Evolutionary conservation across 1,140 invertebrate species (phyloP).

Genomic region (Bathynomus jamesi): DNA sequence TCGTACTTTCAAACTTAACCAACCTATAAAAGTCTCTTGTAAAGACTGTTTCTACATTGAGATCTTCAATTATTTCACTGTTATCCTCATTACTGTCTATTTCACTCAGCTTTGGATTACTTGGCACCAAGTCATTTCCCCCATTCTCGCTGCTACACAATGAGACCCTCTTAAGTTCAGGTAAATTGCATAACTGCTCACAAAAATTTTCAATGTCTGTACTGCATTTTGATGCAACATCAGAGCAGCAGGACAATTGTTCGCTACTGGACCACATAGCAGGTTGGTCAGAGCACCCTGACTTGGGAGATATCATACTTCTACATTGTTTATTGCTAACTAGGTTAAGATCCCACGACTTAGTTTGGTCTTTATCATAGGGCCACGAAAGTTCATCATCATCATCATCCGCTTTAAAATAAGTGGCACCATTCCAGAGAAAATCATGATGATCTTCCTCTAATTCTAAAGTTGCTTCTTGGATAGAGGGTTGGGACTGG

Average conservation of each 20-base stretch:
- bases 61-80: conserved; percentile 39
- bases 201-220: conserved; percentile 35
- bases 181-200: conserved; percentile 40
- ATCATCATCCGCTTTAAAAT: conserved; percentile 42
- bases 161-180: conserved; percentile 60
- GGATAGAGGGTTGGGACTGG: conserved; percentile 57
- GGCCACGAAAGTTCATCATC: conserved; percentile 26
- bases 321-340: conserved; percentile 20
- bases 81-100: conserved; percentile 22
- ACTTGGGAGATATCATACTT: conserved; percentile 19
- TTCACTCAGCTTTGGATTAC: conserved; percentile 16
- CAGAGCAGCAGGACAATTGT: conserved; percentile 32
- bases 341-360: conserved; percentile 21
- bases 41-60: conserved; percentile 41
- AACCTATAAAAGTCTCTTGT: conserved; percentile 33
- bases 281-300: conserved; percentile 31
- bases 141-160: conserved; percentile 53
- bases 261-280: conserved; percentile 32
- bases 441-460: conserved; percentile 65
- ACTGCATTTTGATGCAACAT: conserved; percentile 27
- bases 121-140: conserved; percentile 49
- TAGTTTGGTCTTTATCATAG: conserved; percentile 21
- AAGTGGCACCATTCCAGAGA: conserved; percentile 60
- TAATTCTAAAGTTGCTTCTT: conserved; percentile 60
- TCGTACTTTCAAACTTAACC: conserved; percentile 33